Base-by-base conservation (phyloP, 1,140 invertebrate genomes). In the Drosophila sp. region DNA sequence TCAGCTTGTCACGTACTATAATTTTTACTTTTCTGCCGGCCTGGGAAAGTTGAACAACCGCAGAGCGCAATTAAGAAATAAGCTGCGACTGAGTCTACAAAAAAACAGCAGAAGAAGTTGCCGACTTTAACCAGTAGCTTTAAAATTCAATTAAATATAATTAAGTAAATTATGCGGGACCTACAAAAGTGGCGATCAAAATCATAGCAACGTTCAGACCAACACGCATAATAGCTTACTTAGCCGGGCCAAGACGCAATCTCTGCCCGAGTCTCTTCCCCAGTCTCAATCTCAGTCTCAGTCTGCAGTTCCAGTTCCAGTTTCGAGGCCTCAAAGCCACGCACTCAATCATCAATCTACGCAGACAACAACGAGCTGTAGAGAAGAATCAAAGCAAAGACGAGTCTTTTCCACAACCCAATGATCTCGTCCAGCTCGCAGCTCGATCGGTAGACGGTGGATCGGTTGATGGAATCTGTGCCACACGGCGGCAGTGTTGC, bases 161-260 rank as follows among this genome's bases (percentile, higher is more conserved):
- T 90, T 90, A 90, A 90, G 57, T 78, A 90, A 90, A 90, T 89
- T 89, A 89, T 90, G 80, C 82, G 69, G 77, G 78, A 46, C 59
- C 57, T 53, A 76, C 67, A 65, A 64, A 71, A 70, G 58, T 57
- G 57, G 53, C 72, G 76, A 77, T 72, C 66, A 46, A 67, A 80
- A 71, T 82, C 82, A 90, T 82, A 87, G 82, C 87, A 71, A 71
- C 63, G 21, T 38, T 21, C 43, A 32, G 7, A 16, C n/a, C 67
- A 83, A 58, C 81, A 87, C 72, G 81, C 89, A 89, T 90, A 90
- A 90, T 90, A 90, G 89, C 89, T 90, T 90, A 90, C 63, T 90
- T 90, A 90, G 72, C 63, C 70, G 7, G 73, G 53, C 73, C 70
- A 58, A 75, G 64, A 67, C 53, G 41, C n/a, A 46, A n/a, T n/a